Evolutionary conservation across 2,888 invertebrate species (phyloP).

Genomic region (Drosophila lacicola): DNA sequence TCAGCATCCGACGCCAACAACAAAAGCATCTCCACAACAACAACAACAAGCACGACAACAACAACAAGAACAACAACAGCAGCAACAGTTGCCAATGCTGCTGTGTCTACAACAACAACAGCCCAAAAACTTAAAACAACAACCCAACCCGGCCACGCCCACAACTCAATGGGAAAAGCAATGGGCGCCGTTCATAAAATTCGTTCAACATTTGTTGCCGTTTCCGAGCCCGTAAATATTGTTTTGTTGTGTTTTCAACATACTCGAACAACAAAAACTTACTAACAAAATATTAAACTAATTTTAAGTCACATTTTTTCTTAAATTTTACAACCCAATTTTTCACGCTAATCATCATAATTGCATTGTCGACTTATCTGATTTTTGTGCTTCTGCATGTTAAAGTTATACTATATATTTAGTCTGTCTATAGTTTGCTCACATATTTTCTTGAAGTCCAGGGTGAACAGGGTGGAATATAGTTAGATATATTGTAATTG

Average conservation of each 20-base stretch:
- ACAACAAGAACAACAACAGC: constrained; percentile 26
- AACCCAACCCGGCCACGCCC: constrained; percentile 45
- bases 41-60: constrained; percentile 17
- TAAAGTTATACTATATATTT: constrained; percentile 4
- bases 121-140: constrained; percentile 37
- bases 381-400: constrained; percentile 22
- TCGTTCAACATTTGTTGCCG: constrained; percentile 63
- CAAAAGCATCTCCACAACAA: constrained; percentile 37
- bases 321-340: constrained; percentile 1
- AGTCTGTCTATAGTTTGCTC: background rate
- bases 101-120: constrained; percentile 38
- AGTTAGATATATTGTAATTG: background rate
- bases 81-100: constrained; percentile 9
- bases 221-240: constrained; percentile 75
- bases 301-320: constrained; percentile 18
- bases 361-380: constrained; percentile 39
- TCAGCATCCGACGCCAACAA: constrained; percentile 28
- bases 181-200: constrained; percentile 40
- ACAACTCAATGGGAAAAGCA: constrained; percentile 25
- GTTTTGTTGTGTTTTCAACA: constrained; percentile 8
- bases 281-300: constrained; percentile 19
- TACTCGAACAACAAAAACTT: background rate
- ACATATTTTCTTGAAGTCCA: background rate
- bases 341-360: constrained; percentile 19
- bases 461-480: background rate